A percentile compares a stretch with the other conserved stretches of the same genome.
Evolutionary conservation across 2,888 invertebrate species (phyloP).

Genomic region (Steinernema hermaphroditum): DNA sequence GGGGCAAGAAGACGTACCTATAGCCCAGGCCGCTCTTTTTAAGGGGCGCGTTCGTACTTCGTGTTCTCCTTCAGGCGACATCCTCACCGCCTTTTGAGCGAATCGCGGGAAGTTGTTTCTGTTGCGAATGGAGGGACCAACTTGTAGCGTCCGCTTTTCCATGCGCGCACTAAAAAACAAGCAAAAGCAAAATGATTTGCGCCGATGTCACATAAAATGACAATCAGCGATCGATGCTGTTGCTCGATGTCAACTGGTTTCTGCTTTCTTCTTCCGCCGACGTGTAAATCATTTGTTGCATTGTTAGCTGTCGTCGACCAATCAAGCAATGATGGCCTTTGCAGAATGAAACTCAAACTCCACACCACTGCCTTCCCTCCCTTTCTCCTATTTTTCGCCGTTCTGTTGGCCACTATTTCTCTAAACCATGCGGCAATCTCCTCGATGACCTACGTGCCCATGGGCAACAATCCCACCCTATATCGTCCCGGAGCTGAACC

Average conservation of each 20-base stretch:
- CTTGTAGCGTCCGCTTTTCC: slow-evolving; percentile 13
- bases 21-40: too few species aligned
- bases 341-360: slow-evolving; percentile 31
- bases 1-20: too few species aligned
- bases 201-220: slow-evolving; percentile 29
- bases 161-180: slow-evolving; percentile 20
- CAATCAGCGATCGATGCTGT: slow-evolving; percentile 25
- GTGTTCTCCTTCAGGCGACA: too few species aligned
- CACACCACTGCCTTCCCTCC: not conserved
- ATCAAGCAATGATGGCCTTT: slow-evolving; percentile 29
- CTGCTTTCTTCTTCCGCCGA: slow-evolving; percentile 26
- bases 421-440: slow-evolving; percentile 33
- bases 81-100: too few species aligned
- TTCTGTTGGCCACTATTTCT: not conserved
- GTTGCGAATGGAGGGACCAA: not conserved
- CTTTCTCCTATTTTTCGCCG: not conserved
- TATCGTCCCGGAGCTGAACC: slow-evolving; percentile 64
- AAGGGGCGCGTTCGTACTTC: too few species aligned
- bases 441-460: slow-evolving; percentile 48
- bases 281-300: slow-evolving; percentile 30
- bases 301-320: slow-evolving; percentile 26
- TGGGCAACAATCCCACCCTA: slow-evolving; percentile 61
- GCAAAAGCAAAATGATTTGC: slow-evolving; percentile 31
- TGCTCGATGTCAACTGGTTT: slow-evolving; percentile 27
- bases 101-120: too few species aligned